Percentiles rank a stretch among this genome's conserved stretches.
phyloP scores from a whole-genome alignment of 2,797 vertebrate species.

The Ciconia nigra region DNA sequence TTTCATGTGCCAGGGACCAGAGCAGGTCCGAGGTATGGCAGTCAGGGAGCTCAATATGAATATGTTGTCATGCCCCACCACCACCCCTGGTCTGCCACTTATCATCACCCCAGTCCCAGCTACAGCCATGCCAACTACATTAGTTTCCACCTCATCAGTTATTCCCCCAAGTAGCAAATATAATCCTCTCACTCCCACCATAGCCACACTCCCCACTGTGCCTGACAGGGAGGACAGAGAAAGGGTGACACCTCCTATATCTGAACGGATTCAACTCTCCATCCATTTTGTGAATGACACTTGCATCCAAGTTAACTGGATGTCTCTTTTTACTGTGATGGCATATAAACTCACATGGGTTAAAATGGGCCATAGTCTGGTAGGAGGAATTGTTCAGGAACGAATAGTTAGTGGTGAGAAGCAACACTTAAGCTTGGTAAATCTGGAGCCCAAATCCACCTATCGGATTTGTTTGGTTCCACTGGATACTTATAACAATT shows the following conservation, averaged over 20 bases:
- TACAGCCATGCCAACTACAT: conserved; percentile 68
- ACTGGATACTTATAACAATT: conserved; percentile 90
- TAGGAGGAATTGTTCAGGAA: conserved; percentile 89
- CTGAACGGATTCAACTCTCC: conserved; percentile 88
- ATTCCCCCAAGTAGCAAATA: conserved; percentile 58
- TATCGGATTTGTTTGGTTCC: conserved; percentile 95
- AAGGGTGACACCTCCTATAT: conserved; percentile 75
- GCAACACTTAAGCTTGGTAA: conserved; percentile 82
- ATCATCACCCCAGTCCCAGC: conserved; percentile 79
- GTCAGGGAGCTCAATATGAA: conserved; percentile 91
- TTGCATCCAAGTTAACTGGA: conserved; percentile 91
- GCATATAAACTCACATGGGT: conserved; percentile 98
- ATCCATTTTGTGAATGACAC: conserved; percentile 90
- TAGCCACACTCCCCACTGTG: conserved; percentile 70
- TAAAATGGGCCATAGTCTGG: conserved; percentile 91
- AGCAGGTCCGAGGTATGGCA: conserved; percentile 92
- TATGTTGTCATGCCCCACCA: conserved; percentile 86
- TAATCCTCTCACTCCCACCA: conserved; percentile 67
- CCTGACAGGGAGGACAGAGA: conserved; percentile 73
- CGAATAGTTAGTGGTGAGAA: conserved; percentile 87
- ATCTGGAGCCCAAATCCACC: conserved; percentile 89
- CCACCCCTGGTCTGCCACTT: conserved; percentile 71
- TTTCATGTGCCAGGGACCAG: conserved; percentile 95
- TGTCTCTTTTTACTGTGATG: conserved; percentile 87
- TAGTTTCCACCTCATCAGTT: conserved; percentile 50